Evolutionary conservation across 2,888 invertebrate genomes (phyloP).

Genomic region (Drosophila quinaria): DNA sequence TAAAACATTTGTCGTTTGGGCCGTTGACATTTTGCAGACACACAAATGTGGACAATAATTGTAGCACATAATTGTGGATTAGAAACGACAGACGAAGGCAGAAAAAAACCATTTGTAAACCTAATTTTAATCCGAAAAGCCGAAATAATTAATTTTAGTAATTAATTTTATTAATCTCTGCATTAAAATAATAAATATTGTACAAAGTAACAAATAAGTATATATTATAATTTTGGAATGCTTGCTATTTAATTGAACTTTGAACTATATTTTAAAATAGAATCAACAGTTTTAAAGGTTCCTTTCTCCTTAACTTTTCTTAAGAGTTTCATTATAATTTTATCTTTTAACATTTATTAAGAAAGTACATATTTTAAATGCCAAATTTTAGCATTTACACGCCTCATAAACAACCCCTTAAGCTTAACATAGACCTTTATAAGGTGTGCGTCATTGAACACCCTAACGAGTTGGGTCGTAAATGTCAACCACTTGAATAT

Average conservation of each 20-base stretch:
- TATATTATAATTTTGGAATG: too few species aligned
- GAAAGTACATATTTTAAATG: slow-evolving; percentile 48
- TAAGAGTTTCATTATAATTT: not conserved
- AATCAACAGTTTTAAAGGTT: not conserved
- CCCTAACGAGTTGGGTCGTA: slow-evolving; percentile 50
- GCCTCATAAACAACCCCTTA: slow-evolving; percentile 30
- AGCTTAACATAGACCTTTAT: slow-evolving; percentile 4
- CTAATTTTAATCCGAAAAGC: not conserved
- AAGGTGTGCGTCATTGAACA: slow-evolving; percentile 48
- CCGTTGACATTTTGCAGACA: slow-evolving; percentile 65
- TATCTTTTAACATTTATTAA: slow-evolving; percentile 15
- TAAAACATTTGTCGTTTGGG: slow-evolving; percentile 29
- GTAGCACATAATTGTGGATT: slow-evolving; percentile 58
- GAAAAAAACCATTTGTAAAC: not conserved
- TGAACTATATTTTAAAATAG: too few species aligned
- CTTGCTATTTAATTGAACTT: too few species aligned
- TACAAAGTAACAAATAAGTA: too few species aligned
- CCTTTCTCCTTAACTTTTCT: not conserved
- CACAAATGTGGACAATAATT: slow-evolving; percentile 56
- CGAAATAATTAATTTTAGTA: not conserved
- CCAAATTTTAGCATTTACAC: slow-evolving; percentile 60
- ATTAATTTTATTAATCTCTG: not conserved
- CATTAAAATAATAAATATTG: too few species aligned
- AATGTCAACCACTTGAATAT: slow-evolving; percentile 53
- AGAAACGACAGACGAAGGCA: slow-evolving; percentile 43